phyloP scores from a whole-genome alignment of 2,888 invertebrate species.

The Perithous albicinctus region DNA sequence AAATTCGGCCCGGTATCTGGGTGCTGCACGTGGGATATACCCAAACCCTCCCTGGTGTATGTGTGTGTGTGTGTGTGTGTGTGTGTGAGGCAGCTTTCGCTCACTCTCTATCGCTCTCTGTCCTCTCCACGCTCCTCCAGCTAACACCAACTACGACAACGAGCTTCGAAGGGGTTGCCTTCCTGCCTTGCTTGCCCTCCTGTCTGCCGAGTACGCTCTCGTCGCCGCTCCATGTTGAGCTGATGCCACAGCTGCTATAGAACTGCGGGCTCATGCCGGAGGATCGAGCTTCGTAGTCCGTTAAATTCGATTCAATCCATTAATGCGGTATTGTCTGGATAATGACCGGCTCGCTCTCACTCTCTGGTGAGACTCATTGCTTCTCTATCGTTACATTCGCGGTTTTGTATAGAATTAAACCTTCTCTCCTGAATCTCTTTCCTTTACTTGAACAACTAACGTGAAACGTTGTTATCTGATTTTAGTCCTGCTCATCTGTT shows the following conservation, averaged over 20 bases:
- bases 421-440: constrained; percentile 73
- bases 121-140: constrained; percentile 7
- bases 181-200: constrained; percentile 33
- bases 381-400: constrained; percentile 34
- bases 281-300: constrained; percentile 74
- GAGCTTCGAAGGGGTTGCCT: constrained; percentile 28
- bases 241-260: constrained; percentile 9
- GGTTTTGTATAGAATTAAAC: constrained; percentile 46
- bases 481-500: not conserved
- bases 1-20: constrained; percentile 80
- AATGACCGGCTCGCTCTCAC: constrained; percentile 74
- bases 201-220: constrained; percentile 29
- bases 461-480: constrained; percentile 15
- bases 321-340: constrained; percentile 82
- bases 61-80: constrained; percentile 12
- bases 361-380: constrained; percentile 19
- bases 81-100: constrained; percentile 1
- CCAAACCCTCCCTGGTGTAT: not conserved
- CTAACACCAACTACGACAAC: constrained; percentile 14
- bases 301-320: constrained; percentile 83
- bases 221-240: constrained; percentile 24
- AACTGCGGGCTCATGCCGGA: constrained; percentile 44
- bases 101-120: not conserved
- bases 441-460: constrained; percentile 51
- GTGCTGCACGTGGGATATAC: constrained; percentile 65